Evolutionary conservation across 2,113 vertebrate genomes (phyloP).

Genomic region (Oreochromis tanganicae): DNA sequence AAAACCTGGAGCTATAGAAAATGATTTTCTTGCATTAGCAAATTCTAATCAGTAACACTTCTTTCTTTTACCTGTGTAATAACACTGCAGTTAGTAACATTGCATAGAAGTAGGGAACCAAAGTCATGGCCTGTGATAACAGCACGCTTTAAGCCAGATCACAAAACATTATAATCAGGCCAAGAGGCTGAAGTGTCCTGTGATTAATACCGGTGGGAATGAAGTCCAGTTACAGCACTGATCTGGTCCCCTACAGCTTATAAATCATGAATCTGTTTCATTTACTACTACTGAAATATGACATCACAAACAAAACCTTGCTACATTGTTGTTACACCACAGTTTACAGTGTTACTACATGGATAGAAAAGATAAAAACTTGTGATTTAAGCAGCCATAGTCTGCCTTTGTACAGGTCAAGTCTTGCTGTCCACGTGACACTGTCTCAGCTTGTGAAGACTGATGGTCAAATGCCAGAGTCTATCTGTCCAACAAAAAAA

Average conservation of each 20-base stretch:
- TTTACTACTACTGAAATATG: slow-evolving; percentile 5
- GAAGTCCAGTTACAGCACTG: slow-evolving; percentile 20
- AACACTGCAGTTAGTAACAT: slow-evolving; percentile 59
- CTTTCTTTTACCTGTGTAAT: slow-evolving; percentile 48
- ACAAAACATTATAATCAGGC: not conserved
- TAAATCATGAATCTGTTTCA: not conserved
- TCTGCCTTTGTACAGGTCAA: not conserved
- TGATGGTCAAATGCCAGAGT: not conserved
- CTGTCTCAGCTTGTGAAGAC: not conserved
- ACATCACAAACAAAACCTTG: slow-evolving; percentile 24
- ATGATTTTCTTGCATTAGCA: not conserved
- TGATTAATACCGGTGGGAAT: not conserved
- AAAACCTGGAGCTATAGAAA: slow-evolving; percentile 31
- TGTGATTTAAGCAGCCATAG: slow-evolving; percentile 26
- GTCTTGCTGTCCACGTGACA: not conserved
- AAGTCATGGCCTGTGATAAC: not conserved
- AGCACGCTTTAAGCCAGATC: not conserved
- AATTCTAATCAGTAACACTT: slow-evolving; percentile 4
- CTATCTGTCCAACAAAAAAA: slow-evolving; percentile 4
- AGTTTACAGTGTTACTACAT: slow-evolving; percentile 67
- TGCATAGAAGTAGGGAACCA: not conserved
- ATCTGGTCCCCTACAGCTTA: slow-evolving; percentile 3
- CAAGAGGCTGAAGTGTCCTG: not conserved
- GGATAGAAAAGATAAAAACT: slow-evolving; percentile 52
- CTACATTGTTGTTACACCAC: slow-evolving; percentile 48